These are phyloP conservation scores for Platyscapa corneri DNA, from an alignment of 1,140 invertebrate genomes.

Conservation along the genomic window DNA sequence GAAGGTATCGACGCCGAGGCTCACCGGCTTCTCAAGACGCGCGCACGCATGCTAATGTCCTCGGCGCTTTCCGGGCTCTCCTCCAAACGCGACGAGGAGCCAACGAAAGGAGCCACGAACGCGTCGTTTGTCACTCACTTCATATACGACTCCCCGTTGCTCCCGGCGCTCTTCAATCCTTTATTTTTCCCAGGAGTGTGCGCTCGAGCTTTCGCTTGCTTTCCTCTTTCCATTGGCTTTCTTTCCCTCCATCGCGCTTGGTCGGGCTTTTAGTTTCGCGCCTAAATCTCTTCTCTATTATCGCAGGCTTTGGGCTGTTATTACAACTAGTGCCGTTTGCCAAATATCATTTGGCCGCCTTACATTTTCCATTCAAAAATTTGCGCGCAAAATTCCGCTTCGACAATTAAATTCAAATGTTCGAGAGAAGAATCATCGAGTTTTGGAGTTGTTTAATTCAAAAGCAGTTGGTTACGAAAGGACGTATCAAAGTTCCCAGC, in stretches of 20 bases:
- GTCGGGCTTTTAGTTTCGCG: not conserved
- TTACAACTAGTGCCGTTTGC: too few relatives aligned
- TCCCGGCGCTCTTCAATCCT: not conserved
- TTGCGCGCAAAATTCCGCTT: too few relatives aligned
- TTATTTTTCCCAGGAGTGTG: conserved; percentile 8
- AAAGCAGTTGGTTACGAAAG: too few relatives aligned
- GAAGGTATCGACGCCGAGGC: not conserved
- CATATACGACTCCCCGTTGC: not conserved
- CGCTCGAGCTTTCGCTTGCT: not conserved
- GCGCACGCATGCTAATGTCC: conserved; percentile 10
- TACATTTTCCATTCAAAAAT: too few relatives aligned
- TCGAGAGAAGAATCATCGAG: too few relatives aligned
- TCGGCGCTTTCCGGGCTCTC: not conserved
- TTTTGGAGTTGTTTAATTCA: too few relatives aligned
- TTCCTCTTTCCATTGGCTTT: not conserved
- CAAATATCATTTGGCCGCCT: too few relatives aligned
- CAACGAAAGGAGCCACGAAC: conserved; percentile 9
- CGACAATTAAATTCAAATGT: too few relatives aligned
- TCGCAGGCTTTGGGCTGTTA: not conserved
- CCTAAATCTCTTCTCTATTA: not conserved
- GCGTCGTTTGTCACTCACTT: conserved; percentile 40
- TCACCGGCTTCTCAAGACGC: too few relatives aligned
- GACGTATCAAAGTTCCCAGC: too few relatives aligned
- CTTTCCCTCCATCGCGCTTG: not conserved
- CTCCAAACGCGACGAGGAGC: not conserved